Evolutionary conservation across 1,140 invertebrate species (phyloP), one percentile per base, ranked within the genome.

Genomic region (Drosophila ogumai): DNA sequence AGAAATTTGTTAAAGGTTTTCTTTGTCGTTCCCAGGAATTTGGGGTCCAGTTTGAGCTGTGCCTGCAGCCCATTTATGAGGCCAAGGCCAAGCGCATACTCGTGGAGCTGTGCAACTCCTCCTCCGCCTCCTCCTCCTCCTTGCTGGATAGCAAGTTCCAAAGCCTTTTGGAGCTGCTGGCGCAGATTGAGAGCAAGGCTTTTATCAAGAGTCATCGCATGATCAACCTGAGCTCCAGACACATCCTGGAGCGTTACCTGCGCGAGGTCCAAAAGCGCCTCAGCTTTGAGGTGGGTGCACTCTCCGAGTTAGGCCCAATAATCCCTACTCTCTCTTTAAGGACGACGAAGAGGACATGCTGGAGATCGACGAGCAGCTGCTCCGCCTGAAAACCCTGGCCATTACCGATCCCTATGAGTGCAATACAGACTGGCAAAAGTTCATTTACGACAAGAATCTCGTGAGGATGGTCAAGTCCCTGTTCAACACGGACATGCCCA

Each of bases 361-460:
- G 36, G 87, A 92, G 58, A 92, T 93, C 46, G 82, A 90, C 12
- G 92, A 93, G 50, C 90, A 91, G 49, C 43, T 92, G 49, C 76
- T 86, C 49, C 91, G 92, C 5, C 67, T 93, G 0, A 90, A 93
- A 60, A 93, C 92, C 0, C 67, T 93, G 12, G 60, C 76, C n/a
- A 86, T 93, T 8, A 91, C 81, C 32, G 92, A 93, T 90, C 92
- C 91, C 7, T 91, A 92, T 22, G 92, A 92, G 47, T 79, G 75
- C 17, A 92, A 92, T 55, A 31, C 56, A 0, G 82, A 92, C 17
- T 93, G 92, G 92, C 91, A 92, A 61, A 92, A 91, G 74, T 93
- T 93, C 56, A 77, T 93, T 8, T 90, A 92, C 60, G 75, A 93
- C 50, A 76, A 74, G 28, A 92, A 92, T 73, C 59, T 92, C 15